Conservation (phyloP, 2,888 invertebrate species). For the Neuroscelio doddi region DNA sequence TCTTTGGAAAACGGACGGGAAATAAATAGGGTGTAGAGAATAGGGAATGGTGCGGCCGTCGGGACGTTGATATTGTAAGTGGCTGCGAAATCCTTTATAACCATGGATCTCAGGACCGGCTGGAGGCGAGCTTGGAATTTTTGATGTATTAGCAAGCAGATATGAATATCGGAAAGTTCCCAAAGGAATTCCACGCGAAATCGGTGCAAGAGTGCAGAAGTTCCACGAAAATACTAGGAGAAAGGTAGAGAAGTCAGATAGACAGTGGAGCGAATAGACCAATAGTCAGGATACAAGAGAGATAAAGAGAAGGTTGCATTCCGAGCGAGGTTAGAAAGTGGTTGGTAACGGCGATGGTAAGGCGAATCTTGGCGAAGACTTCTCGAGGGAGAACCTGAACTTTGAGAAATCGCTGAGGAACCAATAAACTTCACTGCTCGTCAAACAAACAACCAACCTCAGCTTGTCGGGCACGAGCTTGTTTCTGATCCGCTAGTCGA, state of each 20-base stretch:
- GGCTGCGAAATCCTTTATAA: conserved; percentile 69
- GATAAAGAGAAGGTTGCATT: conserved; percentile 1
- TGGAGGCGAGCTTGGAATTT: conserved; percentile 67
- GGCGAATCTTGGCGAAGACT: conserved; percentile 4
- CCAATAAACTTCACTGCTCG: conserved; percentile 60
- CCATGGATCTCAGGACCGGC: conserved; percentile 50
- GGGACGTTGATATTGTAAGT: conserved; percentile 67
- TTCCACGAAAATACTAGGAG: background rate
- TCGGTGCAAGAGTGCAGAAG: conserved; percentile 12
- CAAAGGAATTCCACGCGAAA: conserved; percentile 67
- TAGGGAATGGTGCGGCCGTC: conserved; percentile 35
- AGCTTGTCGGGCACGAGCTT: conserved; percentile 9
- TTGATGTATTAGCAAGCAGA: conserved; percentile 68
- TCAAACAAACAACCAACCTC: conserved; percentile 57
- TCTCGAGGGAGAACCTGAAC: conserved; percentile 24
- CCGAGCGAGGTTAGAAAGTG: conserved; percentile 4
- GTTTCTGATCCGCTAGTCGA: conserved; percentile 48
- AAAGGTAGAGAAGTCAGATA: background rate
- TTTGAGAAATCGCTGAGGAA: conserved; percentile 62
- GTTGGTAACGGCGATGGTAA: background rate
- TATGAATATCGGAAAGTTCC: conserved; percentile 71
- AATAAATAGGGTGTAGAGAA: background rate
- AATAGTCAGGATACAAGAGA: conserved; percentile 11
- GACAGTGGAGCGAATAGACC: conserved; percentile 1
- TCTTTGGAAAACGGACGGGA: too few species aligned